Evolutionary conservation across 2,113 vertebrate species (phyloP), one percentile per base, ranked within the genome.

Genomic region (Dromiciops gliroides): DNA sequence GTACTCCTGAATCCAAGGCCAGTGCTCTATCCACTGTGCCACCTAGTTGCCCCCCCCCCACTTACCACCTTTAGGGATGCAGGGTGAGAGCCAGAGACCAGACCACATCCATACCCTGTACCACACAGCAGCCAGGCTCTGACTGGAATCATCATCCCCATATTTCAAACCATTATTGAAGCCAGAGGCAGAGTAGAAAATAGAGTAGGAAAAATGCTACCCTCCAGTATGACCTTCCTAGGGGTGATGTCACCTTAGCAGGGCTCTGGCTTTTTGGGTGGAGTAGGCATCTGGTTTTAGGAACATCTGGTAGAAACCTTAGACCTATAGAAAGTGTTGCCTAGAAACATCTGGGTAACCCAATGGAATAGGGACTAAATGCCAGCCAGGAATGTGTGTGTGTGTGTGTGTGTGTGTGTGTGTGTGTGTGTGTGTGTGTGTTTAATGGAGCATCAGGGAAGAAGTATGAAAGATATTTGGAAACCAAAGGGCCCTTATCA

Each of bases 171-270:
- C 3, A 49, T 92, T 94, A 95, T 91, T 37, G 1, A 47, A 97
- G 47, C 94, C 28, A n/a, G 48, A 44, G 94, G 67, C 37, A 92
- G 47, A 37, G 94, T 96, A 44, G 51, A n/a, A 49, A 92, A 88
- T 90, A 56, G 95, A 52, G 49, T 93, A 19, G 95, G 56, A 92
- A 83, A 67, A 95, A 75, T 50, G 50, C 48, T n/a, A 44, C 51
- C 25, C 67, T 94, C 22, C n/a, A 51, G 60, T 60, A 9, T 37
- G 52, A 94, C 28, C n/a, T 52, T 48, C 90, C 48, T 93, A 89
- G 92, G 93, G 60, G n/a, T 2, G 0, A 31, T 92, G 4, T 23
- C 50, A 50, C 88, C 47, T 37, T 49, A 94, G 12, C 11, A 93
- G 67, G 67, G 12, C 31, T 12, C 60, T 67, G 28, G 56, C 11